These are phyloP conservation scores for Ennomos fuscantarius DNA, from an alignment of 2,888 invertebrate species.

Conservation along the genomic window DNA sequence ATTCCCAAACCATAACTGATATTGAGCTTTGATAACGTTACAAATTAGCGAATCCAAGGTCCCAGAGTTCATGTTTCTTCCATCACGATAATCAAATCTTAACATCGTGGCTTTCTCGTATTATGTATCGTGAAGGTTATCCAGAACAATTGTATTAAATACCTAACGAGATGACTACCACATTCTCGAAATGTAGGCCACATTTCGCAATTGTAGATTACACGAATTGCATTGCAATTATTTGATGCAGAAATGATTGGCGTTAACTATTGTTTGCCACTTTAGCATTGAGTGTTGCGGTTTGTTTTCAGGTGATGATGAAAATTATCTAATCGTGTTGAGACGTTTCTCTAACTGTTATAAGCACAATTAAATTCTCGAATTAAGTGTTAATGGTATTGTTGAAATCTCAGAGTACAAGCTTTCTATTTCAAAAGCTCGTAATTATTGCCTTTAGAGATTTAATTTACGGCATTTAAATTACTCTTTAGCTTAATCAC, in stretches of 20 bases:
- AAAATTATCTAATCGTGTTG: not conserved
- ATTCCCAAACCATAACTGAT: conserved; percentile 4
- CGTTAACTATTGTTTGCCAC: conserved; percentile 20
- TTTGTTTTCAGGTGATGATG: conserved; percentile 4
- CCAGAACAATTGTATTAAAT: conserved; percentile 33
- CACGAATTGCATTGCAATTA: conserved; percentile 39
- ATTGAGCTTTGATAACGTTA: conserved; percentile 14
- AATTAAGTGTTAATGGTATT: too few relatives aligned
- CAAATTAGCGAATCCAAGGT: conserved; percentile 18
- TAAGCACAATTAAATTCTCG: too few relatives aligned
- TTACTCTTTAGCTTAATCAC: too few relatives aligned
- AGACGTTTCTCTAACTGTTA: too few relatives aligned
- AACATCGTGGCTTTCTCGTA: conserved; percentile 25
- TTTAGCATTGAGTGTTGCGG: not conserved
- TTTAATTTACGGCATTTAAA: too few relatives aligned
- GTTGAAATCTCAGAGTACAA: too few relatives aligned
- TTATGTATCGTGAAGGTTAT: conserved; percentile 31
- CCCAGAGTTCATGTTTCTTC: conserved; percentile 15
- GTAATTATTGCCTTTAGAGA: too few relatives aligned
- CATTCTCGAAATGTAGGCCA: conserved; percentile 43
- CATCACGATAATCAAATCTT: conserved; percentile 10
- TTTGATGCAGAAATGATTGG: conserved; percentile 35
- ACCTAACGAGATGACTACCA: conserved; percentile 35
- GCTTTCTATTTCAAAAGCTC: too few relatives aligned
- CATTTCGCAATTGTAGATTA: conserved; percentile 42